A percentile compares a stretch with the other conserved stretches of the same genome.
Evolutionary conservation across 2,113 vertebrate genomes (phyloP).

Genomic region (human): GRCh38 chr14:83695501-83696000

Average conservation of each 20-base stretch:
- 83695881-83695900: neutral
- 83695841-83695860: neutral
- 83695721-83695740: neutral
- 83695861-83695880: neutral
- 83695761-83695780: neutral
- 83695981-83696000: neutral
- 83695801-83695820: no score
- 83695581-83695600: neutral
- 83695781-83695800: fast-evolving
- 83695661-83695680: neutral
- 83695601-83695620: neutral
- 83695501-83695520: neutral
- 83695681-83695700: neutral
- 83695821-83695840: fast-evolving
- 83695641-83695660: neutral
- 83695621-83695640: neutral
- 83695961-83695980: neutral
- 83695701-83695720: neutral
- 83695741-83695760: neutral
- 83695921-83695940: neutral
- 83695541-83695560: neutral
- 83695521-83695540: neutral
- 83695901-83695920: neutral
- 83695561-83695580: neutral
- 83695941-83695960: neutral